phyloP scores from a whole-genome alignment of 2,113 vertebrate genomes.

The Silurus asotus region DNA sequence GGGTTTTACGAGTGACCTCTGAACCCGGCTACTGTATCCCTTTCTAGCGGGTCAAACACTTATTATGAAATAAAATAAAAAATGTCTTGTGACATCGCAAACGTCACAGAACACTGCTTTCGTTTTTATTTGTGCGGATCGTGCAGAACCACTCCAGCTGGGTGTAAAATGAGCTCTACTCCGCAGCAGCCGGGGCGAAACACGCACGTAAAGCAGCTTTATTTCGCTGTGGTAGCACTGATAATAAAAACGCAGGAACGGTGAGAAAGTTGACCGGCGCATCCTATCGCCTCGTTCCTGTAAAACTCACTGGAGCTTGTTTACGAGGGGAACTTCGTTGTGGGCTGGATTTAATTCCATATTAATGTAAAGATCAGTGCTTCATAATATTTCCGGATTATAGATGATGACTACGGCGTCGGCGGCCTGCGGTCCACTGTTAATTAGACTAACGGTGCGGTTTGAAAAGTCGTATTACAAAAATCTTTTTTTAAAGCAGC shows the following conservation, averaged over 20 bases:
- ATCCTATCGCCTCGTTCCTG: not conserved
- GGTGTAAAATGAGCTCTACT: not conserved
- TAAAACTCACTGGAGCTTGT: conserved; percentile 25
- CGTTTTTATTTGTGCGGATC: too few species aligned
- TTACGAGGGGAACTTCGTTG: not conserved
- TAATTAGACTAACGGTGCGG: not conserved
- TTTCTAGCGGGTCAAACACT: too few species aligned
- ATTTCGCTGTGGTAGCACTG: not conserved
- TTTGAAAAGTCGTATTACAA: not conserved
- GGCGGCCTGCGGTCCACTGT: not conserved
- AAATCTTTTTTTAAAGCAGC: conserved; percentile 22
- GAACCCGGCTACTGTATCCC: too few species aligned
- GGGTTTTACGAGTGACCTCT: too few species aligned
- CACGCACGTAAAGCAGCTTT: not conserved
- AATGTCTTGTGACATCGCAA: not conserved
- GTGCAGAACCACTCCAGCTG: not conserved
- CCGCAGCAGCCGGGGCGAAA: not conserved
- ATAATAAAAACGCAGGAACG: not conserved
- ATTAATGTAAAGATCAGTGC: conserved; percentile 8
- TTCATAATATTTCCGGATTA: not conserved
- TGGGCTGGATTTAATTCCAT: not conserved
- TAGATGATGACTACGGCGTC: not conserved
- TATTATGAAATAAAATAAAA: not conserved
- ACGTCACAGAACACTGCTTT: not conserved
- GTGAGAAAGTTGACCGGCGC: not conserved